These are phyloP conservation scores for Chelonia mydas DNA, from an alignment of 2,797 vertebrate species.

Conservation along the genomic window DNA sequence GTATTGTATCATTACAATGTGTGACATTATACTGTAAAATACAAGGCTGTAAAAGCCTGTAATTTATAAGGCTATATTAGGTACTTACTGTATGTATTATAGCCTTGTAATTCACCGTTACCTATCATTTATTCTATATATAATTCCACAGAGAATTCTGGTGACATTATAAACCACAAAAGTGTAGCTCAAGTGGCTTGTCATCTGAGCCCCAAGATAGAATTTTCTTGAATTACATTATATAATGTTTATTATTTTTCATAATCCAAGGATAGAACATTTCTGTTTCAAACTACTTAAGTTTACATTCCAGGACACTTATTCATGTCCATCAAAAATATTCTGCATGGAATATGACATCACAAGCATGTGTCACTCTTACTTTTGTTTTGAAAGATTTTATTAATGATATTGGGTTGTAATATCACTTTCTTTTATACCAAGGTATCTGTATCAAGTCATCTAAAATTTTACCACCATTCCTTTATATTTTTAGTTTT, in stretches of 20 bases:
- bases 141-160: conserved; percentile 81
- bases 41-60: conserved; percentile 80
- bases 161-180: conserved; percentile 85
- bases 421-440: not conserved
- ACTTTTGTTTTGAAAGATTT: conserved; percentile 45
- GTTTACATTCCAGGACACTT: conserved; percentile 58
- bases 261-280: conserved; percentile 70
- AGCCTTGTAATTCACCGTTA: conserved; percentile 80
- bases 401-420: conserved; percentile 15
- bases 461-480: conserved; percentile 41
- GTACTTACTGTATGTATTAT: conserved; percentile 83
- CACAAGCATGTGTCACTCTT: conserved; percentile 17
- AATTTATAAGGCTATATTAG: conserved; percentile 84
- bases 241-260: conserved; percentile 77
- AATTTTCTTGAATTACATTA: conserved; percentile 74
- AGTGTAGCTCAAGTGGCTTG: conserved; percentile 79
- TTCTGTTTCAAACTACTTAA: conserved; percentile 67
- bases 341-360: conserved; percentile 25
- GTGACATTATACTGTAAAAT: conserved; percentile 81
- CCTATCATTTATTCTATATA: conserved; percentile 84
- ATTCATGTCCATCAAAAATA: conserved; percentile 52
- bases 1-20: conserved; percentile 75
- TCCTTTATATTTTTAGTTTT: conserved; percentile 20
- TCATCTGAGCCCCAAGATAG: conserved; percentile 78
- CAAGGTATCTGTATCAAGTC: conserved; percentile 38